Percentiles rank a stretch among this genome's conserved stretches.
These are phyloP conservation scores for Pyrocephalus nanus DNA, from an alignment of 2,797 vertebrate genomes.

Conservation along the genomic window DNA sequence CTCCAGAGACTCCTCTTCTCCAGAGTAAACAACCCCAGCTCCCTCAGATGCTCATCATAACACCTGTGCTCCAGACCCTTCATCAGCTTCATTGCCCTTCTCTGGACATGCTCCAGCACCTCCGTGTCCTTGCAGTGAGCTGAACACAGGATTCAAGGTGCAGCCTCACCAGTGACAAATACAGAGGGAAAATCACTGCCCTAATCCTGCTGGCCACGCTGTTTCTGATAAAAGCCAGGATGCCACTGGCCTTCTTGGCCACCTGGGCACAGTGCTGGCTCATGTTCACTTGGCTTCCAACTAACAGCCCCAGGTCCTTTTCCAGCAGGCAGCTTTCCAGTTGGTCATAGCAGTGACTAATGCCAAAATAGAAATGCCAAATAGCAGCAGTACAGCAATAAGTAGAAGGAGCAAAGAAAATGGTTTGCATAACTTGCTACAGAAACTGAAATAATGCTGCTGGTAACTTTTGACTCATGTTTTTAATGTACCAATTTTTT, in stretches of 20 bases:
- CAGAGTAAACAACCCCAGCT: background rate
- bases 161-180: background rate
- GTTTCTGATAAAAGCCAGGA: background rate
- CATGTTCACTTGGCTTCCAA: accelerated
- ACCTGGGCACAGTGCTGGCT: background rate
- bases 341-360: background rate
- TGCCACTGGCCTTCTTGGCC: background rate
- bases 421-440: background rate
- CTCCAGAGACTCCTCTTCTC: background rate
- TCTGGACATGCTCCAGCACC: background rate
- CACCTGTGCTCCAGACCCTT: background rate
- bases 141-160: background rate
- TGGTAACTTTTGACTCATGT: background rate
- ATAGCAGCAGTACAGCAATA: background rate
- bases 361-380: background rate
- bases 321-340: background rate
- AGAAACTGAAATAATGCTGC: background rate
- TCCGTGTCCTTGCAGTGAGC: background rate
- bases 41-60: background rate
- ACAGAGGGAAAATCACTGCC: background rate
- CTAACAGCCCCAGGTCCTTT: background rate
- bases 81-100: background rate
- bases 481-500: background rate
- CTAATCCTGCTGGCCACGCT: background rate
- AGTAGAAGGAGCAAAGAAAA: background rate